Evolutionary conservation across 2,797 vertebrate genomes (phyloP).

Genomic region (Melanogrammus aeglefinus): DNA sequence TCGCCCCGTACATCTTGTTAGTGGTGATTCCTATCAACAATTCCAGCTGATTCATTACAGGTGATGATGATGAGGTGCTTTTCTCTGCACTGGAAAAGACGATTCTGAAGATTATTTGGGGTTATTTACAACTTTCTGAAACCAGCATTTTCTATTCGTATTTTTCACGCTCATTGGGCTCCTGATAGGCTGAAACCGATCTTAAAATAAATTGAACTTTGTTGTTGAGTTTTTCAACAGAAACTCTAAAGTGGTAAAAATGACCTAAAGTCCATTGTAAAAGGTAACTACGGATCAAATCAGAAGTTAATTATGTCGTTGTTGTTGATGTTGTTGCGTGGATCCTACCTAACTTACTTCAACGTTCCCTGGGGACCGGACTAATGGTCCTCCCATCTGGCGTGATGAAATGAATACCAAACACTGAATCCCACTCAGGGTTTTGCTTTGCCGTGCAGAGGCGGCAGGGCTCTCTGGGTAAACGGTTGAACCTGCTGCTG

Average conservation of each 20-base stretch:
- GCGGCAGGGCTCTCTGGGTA: conserved; percentile 19
- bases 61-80: neutral
- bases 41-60: neutral
- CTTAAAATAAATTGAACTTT: neutral
- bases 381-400: conserved; percentile 2
- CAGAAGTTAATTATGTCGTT: neutral
- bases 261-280: neutral
- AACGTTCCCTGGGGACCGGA: neutral
- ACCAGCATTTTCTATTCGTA: neutral
- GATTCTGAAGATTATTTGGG: neutral
- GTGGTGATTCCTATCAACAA: neutral
- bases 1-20: neutral
- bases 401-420: neutral
- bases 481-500: conserved; percentile 34
- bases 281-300: neutral
- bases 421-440: neutral
- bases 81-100: neutral
- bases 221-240: neutral
- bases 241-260: neutral
- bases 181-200: neutral
- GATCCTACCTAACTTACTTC: neutral
- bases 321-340: neutral
- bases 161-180: neutral
- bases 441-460: neutral
- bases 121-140: neutral